Evolutionary conservation across 2,797 vertebrate species (phyloP), one percentile per base, ranked within the genome.

Genomic region (Megaceryle alcyon): DNA sequence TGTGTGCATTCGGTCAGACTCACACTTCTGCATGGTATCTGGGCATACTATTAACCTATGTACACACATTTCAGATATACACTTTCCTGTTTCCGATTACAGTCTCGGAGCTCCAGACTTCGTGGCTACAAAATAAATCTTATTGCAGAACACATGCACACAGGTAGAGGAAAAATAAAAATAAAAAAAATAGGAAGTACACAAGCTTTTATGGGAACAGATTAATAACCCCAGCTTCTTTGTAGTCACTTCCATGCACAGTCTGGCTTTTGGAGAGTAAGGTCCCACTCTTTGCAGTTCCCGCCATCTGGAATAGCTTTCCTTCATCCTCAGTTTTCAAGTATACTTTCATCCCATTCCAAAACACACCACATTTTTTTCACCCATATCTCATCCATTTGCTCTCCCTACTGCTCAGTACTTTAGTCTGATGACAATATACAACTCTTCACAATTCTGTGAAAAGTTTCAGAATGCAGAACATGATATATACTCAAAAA

Each of bases 11-110:
- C 5, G 0, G 8, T 25, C 77, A 81, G 59, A 17, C 46, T 77
- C 44, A 15, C 22, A 16, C 12, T 53, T n/a, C 33, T 49, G 37
- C 57, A 41, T 54, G 44, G 31, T 3, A 14, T 10, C 44, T 28
- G 49, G 16, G 21, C 41, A 29, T 0, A 0, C 33, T 43, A 15
- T 54, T 25, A 61, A 31, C n/a, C 63, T 57, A 8, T 2, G 0
- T 1, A 7, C 35, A 77, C 48, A 33, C 17, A 9, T 1, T 57
- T 59, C 63, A 59, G 56, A 13, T 51, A 21, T 5, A 49, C 12
- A 20, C 16, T 12, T 33, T 49, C 19, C 64, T 35, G 10, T n/a
- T 75, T 26, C 80, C 65, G 4, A 22, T 26, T 21, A 12, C 2
- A 29, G 60, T 22, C 37, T 63, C 41, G 23, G 28, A 92, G 31